Base-by-base conservation (phyloP, 2,888 invertebrate species). In the Agonopterix arenella region DNA sequence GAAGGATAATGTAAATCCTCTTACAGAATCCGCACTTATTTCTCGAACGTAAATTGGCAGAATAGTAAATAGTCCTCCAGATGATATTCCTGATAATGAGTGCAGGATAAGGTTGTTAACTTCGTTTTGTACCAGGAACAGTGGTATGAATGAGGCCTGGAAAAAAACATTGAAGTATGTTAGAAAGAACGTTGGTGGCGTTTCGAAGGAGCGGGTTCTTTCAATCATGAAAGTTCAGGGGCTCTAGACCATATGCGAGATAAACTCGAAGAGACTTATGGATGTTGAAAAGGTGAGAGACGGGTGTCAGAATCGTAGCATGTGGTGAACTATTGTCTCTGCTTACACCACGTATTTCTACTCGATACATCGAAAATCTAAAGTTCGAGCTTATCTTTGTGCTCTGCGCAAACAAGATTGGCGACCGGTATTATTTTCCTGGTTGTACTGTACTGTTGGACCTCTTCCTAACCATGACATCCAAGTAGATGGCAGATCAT, bases 31-130 rank as follows among this genome's bases (percentile, higher is more conserved):
- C 0, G 69, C 56, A 11, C 72, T 76, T 11, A 81, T 70, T 55
- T 86, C 85, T 48, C 73, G 55, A 0, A 84, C 58, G 55, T 83
- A 85, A 0, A 73, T 70, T 1, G 84, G 84, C 1, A 84, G 43
- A 0, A 76, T 63, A 0, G 78, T 79, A 54, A 76, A 83, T 0
- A 85, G 57, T 0, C 81, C 85, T 0, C 76, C 80, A 0, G 78
- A 66, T 0, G 83, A 69, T 0, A 78, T 53, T 0, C 86, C 86
- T 7, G 80, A 72, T 1, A 84, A 48, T 1, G 69, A 49, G 48
- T 84, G 80, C 0, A 81, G 62, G 0, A 73, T 49, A 8, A 80
- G 61, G 1, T 62, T 49, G 13, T 66, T 73, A 8, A 58, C 58
- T 1, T 70, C 62, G 10, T 61, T 74, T 8, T 65, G 57, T 36